These are phyloP conservation scores for Scolopax mira DNA, from an alignment of 2,113 vertebrate genomes.

Conservation along the genomic window DNA sequence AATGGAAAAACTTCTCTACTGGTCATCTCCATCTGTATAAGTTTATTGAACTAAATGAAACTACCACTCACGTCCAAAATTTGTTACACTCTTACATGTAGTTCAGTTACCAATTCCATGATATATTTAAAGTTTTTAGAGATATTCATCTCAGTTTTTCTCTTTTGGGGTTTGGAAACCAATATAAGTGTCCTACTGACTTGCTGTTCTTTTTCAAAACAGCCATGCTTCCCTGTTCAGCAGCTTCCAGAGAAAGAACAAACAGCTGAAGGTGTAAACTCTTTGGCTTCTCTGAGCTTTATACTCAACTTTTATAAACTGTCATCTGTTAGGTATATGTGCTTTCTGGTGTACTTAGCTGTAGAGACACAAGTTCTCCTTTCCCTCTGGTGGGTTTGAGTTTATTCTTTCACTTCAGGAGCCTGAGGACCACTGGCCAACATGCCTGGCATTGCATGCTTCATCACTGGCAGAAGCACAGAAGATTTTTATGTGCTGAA, in stretches of 20 bases:
- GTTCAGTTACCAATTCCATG: background rate
- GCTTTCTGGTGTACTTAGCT: background rate
- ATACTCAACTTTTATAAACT: background rate
- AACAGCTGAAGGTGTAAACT: background rate
- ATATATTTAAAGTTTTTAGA: background rate
- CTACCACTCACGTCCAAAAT: background rate
- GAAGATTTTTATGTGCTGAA: background rate
- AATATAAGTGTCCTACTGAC: rapidly evolving
- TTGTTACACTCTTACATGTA: background rate
- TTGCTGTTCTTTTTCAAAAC: background rate
- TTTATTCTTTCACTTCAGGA: background rate
- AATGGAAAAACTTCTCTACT: background rate
- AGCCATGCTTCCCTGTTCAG: background rate
- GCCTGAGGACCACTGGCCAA: background rate
- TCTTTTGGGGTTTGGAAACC: background rate
- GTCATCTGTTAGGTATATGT: background rate
- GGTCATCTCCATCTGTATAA: background rate
- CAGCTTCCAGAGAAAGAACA: background rate
- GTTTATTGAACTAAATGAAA: background rate
- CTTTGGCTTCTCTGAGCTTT: background rate
- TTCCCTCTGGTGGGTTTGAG: background rate
- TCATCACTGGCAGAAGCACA: background rate
- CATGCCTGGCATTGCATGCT: background rate
- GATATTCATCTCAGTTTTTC: background rate
- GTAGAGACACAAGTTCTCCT: background rate